Evolutionary conservation across 2,888 invertebrate genomes (phyloP).

Genomic region (Parelbella ahira): DNA sequence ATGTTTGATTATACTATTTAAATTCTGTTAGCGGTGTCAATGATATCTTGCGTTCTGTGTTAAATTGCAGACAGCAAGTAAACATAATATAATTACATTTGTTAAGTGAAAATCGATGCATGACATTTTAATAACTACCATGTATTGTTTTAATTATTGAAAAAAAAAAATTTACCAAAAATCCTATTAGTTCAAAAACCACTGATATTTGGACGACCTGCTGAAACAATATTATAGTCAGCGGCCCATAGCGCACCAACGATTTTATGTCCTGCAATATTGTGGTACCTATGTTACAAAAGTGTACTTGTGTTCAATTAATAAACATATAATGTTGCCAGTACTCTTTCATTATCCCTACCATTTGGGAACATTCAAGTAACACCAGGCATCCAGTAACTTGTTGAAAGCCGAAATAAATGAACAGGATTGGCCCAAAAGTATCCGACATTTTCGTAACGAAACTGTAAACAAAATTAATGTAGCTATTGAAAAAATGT

Average conservation of each 20-base stretch:
- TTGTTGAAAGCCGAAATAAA: constrained; percentile 38
- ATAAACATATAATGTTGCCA: too few relatives aligned
- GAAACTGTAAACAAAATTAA: constrained; percentile 31
- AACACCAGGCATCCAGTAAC: constrained; percentile 37
- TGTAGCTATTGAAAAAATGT: not conserved
- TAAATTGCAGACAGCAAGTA: too few relatives aligned
- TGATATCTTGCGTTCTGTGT: too few relatives aligned
- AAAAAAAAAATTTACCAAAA: constrained; percentile 25
- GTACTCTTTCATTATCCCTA: too few relatives aligned
- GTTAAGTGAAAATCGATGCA: too few relatives aligned
- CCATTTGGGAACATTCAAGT: constrained; percentile 40
- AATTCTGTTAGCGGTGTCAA: too few relatives aligned
- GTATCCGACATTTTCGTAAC: constrained; percentile 33
- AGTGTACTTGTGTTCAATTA: too few relatives aligned
- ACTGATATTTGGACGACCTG: constrained; percentile 37
- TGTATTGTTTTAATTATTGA: too few relatives aligned
- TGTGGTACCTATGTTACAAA: too few relatives aligned
- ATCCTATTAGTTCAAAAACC: constrained; percentile 36
- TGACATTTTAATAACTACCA: too few relatives aligned
- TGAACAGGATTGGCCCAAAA: constrained; percentile 37
- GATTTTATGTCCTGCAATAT: constrained; percentile 31
- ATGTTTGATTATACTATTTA: too few relatives aligned
- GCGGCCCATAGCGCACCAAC: constrained; percentile 28
- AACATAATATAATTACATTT: too few relatives aligned
- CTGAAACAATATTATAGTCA: constrained; percentile 33